Evolutionary conservation across 2,888 invertebrate species (phyloP).

Genomic region (Eupithecia subfuscata): DNA sequence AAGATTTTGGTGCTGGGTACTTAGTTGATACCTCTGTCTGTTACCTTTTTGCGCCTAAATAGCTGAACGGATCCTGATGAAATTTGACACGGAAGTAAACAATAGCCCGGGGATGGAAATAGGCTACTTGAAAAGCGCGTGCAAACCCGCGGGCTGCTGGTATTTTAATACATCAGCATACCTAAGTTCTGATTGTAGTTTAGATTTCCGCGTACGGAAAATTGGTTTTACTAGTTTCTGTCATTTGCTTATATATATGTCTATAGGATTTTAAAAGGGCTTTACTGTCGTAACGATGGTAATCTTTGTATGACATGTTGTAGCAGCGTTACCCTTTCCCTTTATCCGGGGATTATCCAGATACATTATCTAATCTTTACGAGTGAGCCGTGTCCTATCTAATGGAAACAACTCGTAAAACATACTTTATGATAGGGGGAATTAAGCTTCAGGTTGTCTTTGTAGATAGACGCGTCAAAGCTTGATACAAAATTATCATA

Average conservation of each 20-base stretch:
- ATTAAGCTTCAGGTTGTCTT: constrained; percentile 23
- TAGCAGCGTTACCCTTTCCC: background rate
- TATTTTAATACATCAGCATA: no score
- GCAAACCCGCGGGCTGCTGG: no score
- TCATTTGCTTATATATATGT: no score
- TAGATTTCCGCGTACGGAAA: no score
- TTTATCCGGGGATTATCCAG: background rate
- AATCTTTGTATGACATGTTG: constrained; percentile 1
- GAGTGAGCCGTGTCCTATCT: constrained; percentile 28
- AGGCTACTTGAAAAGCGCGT: no score
- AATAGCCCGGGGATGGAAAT: no score
- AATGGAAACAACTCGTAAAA: constrained; percentile 36
- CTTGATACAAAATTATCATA: background rate
- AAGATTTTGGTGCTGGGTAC: background rate
- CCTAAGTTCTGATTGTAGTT: no score
- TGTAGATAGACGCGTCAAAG: constrained; percentile 1
- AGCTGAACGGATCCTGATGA: no score
- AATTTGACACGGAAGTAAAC: no score
- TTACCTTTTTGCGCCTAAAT: no score
- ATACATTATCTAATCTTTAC: constrained; percentile 27
- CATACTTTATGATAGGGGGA: constrained; percentile 20
- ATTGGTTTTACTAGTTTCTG: no score
- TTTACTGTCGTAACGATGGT: background rate
- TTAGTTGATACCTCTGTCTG: no score
- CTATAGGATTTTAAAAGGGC: background rate